Conservation (phyloP, 2,113 vertebrate genomes). For the Oryzias javanicus region DNA sequence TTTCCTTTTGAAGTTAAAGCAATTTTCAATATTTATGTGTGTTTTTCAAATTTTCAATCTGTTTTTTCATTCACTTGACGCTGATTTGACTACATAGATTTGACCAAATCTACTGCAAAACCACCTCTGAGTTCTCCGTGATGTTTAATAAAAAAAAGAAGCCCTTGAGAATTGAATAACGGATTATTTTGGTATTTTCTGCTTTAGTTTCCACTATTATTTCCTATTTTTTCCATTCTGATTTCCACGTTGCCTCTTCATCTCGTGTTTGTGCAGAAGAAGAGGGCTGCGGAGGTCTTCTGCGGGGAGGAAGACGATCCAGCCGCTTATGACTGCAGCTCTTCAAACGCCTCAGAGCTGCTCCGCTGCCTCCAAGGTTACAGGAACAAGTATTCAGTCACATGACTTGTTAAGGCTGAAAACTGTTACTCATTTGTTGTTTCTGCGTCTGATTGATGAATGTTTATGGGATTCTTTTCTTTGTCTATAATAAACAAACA, state of each 20-base stretch:
- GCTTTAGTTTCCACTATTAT: no score
- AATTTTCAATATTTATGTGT: no score
- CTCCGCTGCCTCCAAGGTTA: slow-evolving; percentile 76
- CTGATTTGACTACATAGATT: no score
- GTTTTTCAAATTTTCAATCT: no score
- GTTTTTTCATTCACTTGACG: no score
- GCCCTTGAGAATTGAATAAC: not conserved
- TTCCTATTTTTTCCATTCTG: not conserved
- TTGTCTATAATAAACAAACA: no score
- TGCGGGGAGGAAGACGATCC: slow-evolving; percentile 85
- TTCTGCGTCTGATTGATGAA: no score
- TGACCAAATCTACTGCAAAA: no score
- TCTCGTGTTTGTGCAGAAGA: slow-evolving; percentile 71
- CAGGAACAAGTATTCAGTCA: not conserved
- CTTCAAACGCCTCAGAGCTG: slow-evolving; percentile 84
- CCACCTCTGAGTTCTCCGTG: no score
- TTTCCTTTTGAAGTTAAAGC: no score
- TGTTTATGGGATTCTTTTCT: no score
- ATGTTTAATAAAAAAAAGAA: no score
- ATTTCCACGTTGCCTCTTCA: not conserved
- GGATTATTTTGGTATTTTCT: not conserved
- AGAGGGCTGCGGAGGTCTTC: slow-evolving; percentile 88
- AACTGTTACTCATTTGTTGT: not conserved
- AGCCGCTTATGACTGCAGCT: slow-evolving; percentile 85
- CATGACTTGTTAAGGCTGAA: not conserved